These are phyloP conservation scores for Cranoglanis bouderius DNA, from an alignment of 2,113 vertebrate species.

Conservation along the genomic window DNA sequence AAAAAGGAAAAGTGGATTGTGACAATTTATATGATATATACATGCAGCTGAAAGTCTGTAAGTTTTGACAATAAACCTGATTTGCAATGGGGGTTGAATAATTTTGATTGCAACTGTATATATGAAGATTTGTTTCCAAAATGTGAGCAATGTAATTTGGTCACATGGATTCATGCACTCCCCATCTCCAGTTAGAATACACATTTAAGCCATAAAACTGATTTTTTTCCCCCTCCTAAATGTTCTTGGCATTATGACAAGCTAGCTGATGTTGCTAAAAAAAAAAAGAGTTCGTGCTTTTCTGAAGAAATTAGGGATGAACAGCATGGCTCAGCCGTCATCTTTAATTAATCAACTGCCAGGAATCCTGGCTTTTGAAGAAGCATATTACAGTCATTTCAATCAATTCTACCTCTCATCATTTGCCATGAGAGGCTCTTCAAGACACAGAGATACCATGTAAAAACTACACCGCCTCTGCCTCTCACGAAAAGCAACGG, in stretches of 20 bases:
- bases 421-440: not conserved
- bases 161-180: not conserved
- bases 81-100: no score
- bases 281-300: constrained; percentile 21
- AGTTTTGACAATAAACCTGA: no score
- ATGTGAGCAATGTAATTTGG: no score
- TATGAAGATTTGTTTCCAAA: no score
- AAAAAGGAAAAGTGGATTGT: no score
- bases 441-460: not conserved
- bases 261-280: constrained; percentile 14
- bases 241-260: constrained; percentile 20
- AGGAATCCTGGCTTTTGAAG: constrained; percentile 17
- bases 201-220: not conserved
- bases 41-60: no score
- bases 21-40: no score
- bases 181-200: not conserved
- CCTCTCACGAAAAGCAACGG: not conserved
- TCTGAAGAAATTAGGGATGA: constrained; percentile 4
- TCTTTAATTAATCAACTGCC: constrained; percentile 21
- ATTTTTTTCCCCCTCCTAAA: not conserved
- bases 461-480: not conserved
- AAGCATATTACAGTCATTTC: not conserved
- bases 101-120: no score
- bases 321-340: not conserved
- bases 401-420: constrained; percentile 1